Percentiles rank a stretch among this genome's conserved stretches.
These are phyloP conservation scores for Bembecia ichneumoniformis DNA, from an alignment of 2,888 invertebrate genomes.

Conservation along the genomic window DNA sequence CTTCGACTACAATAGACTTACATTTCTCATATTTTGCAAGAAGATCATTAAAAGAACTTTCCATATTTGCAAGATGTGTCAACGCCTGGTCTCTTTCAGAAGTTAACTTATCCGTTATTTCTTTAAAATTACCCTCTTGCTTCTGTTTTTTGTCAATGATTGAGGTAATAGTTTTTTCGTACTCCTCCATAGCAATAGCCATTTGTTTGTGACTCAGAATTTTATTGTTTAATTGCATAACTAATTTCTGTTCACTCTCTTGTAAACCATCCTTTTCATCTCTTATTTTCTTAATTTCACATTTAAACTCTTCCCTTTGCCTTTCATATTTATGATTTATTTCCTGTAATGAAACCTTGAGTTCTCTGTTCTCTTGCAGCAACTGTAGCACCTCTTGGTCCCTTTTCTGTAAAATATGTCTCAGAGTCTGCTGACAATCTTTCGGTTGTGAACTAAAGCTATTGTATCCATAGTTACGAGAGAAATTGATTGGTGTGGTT, in stretches of 20 bases:
- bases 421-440: conserved; percentile 45
- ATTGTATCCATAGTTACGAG: conserved; percentile 38
- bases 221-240: conserved; percentile 50
- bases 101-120: conserved; percentile 57
- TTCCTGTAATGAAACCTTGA: conserved; percentile 45
- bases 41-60: conserved; percentile 75
- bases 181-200: conserved; percentile 82
- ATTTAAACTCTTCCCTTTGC: conserved; percentile 38
- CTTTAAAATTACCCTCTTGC: conserved; percentile 67
- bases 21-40: conserved; percentile 76
- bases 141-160: conserved; percentile 80
- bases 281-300: conserved; percentile 43
- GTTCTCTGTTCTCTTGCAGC: conserved; percentile 50
- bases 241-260: conserved; percentile 40
- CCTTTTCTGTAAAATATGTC: conserved; percentile 51
- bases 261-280: conserved; percentile 40
- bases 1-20: conserved; percentile 66
- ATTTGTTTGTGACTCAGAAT: conserved; percentile 56
- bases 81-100: conserved; percentile 73
- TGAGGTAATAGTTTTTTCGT: conserved; percentile 84
- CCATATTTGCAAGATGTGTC: conserved; percentile 72
- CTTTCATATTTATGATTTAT: conserved; percentile 38
- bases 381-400: conserved; percentile 50
- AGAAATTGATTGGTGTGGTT: conserved; percentile 52
- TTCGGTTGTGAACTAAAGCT: conserved; percentile 32